These are phyloP conservation scores for Melanostoma mellinum DNA, from an alignment of 2,888 invertebrate species.

Conservation along the genomic window DNA sequence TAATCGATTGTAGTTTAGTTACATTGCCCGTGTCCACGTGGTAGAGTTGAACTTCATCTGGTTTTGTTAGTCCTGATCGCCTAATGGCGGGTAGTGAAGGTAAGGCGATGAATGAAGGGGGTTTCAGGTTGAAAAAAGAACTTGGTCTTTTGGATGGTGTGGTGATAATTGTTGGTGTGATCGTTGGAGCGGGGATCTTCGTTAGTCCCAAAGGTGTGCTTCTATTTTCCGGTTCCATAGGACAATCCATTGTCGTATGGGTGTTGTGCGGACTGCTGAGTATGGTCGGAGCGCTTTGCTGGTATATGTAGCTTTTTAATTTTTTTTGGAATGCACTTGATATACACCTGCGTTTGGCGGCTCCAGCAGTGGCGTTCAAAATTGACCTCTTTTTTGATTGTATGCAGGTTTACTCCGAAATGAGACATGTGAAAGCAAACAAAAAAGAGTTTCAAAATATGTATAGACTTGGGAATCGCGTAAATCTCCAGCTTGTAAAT, in stretches of 20 bases:
- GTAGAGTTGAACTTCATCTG: slow-evolving; percentile 61
- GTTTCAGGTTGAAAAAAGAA: slow-evolving; percentile 91
- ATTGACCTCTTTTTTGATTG: too few species aligned
- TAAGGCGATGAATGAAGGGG: slow-evolving; percentile 76
- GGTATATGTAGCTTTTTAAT: background rate
- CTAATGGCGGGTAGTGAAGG: slow-evolving; percentile 31
- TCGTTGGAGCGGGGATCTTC: slow-evolving; percentile 97
- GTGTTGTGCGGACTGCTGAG: slow-evolving; percentile 93
- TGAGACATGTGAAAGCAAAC: too few species aligned
- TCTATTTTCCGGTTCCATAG: slow-evolving; percentile 92
- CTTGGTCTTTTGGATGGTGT: slow-evolving; percentile 93
- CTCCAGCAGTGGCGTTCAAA: too few species aligned
- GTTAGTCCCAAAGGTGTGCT: slow-evolving; percentile 95
- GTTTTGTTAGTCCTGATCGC: slow-evolving; percentile 77
- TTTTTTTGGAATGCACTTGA: background rate
- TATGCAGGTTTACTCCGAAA: too few species aligned
- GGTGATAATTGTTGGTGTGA: slow-evolving; percentile 96
- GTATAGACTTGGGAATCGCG: too few species aligned
- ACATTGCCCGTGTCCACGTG: slow-evolving; percentile 54
- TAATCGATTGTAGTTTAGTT: background rate
- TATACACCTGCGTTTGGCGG: background rate
- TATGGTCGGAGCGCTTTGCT: slow-evolving; percentile 96
- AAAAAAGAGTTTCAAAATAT: too few species aligned
- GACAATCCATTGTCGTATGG: slow-evolving; percentile 95
- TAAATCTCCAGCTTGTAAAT: too few species aligned